A percentile compares a stretch with the other conserved stretches of the same genome.
These are phyloP conservation scores for Psylliodes chrysocephalus DNA, from an alignment of 2,888 invertebrate species.

Conservation along the genomic window DNA sequence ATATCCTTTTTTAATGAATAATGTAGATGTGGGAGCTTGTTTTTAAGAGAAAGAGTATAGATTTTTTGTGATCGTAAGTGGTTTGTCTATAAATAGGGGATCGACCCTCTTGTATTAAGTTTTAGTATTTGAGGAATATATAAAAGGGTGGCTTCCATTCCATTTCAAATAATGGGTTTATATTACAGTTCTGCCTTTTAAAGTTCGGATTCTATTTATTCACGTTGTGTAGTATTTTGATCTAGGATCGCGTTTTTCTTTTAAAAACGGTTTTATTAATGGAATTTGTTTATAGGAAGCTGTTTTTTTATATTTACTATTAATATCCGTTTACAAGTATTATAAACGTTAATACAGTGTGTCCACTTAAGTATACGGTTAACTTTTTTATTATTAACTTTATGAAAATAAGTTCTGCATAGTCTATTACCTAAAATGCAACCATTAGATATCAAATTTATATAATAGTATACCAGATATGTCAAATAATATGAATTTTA, in stretches of 20 bases:
- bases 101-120: slow-evolving; percentile 41
- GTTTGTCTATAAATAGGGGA: slow-evolving; percentile 39
- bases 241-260: slow-evolving; percentile 4
- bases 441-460: too few relatives aligned
- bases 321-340: too few relatives aligned
- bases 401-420: too few relatives aligned
- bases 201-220: slow-evolving; percentile 31
- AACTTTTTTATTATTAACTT: too few relatives aligned
- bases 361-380: too few relatives aligned
- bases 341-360: too few relatives aligned
- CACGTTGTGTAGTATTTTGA: slow-evolving; percentile 19
- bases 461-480: too few relatives aligned
- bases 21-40: slow-evolving; percentile 9
- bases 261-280: slow-evolving; percentile 9
- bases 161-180: slow-evolving; percentile 39
- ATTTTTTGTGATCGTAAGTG: slow-evolving; percentile 41
- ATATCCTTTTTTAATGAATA: background rate
- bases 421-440: too few relatives aligned
- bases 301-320: background rate
- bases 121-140: slow-evolving; percentile 44
- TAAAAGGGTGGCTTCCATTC: slow-evolving; percentile 38
- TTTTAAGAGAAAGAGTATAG: slow-evolving; percentile 34
- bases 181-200: slow-evolving; percentile 34
- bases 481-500: too few relatives aligned
- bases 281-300: background rate